Percentiles rank a stretch among this genome's conserved stretches.
These are phyloP conservation scores for Nomia melanderi DNA, from an alignment of 1,140 invertebrate genomes.

Conservation along the genomic window DNA sequence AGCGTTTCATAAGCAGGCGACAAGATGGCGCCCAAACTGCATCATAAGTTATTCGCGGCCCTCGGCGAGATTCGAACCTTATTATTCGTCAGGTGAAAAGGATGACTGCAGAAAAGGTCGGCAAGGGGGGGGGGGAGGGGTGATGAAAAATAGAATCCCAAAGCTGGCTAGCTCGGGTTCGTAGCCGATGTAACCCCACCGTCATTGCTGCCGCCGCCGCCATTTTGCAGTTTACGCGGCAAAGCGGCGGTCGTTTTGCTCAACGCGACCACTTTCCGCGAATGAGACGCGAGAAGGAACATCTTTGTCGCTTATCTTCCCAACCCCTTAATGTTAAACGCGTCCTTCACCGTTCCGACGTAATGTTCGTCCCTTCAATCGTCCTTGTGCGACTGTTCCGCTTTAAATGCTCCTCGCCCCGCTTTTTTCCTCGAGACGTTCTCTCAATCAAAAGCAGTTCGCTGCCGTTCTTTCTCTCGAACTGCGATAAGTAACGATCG, in stretches of 20 bases:
- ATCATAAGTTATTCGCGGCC: conserved; percentile 13
- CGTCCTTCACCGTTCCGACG: conserved; percentile 19
- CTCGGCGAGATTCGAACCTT: conserved; percentile 29
- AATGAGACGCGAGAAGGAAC: neutral
- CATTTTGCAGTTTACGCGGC: conserved; percentile 11
- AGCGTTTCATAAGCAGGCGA: conserved; percentile 15
- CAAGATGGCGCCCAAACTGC: neutral
- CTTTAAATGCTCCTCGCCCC: conserved; percentile 4
- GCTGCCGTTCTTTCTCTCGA: neutral
- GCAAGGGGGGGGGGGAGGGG: too few species aligned
- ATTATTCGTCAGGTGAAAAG: conserved; percentile 24
- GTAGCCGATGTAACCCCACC: neutral
- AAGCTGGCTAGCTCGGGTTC: neutral
- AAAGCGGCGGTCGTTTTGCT: neutral
- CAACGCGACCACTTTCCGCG: conserved; percentile 10
- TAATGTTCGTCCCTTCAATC: conserved; percentile 4
- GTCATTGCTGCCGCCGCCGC: neutral
- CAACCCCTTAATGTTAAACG: conserved; percentile 11
- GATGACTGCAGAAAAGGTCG: neutral
- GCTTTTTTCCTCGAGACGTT: neutral
- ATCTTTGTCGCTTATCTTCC: conserved; percentile 9
- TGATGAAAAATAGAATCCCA: conserved; percentile 23
- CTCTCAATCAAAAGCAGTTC: neutral
- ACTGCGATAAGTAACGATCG: conserved; percentile 1
- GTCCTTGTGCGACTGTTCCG: neutral